Conservation (phyloP, 1,140 invertebrate species). For the Camponotus pennsylvanicus region DNA sequence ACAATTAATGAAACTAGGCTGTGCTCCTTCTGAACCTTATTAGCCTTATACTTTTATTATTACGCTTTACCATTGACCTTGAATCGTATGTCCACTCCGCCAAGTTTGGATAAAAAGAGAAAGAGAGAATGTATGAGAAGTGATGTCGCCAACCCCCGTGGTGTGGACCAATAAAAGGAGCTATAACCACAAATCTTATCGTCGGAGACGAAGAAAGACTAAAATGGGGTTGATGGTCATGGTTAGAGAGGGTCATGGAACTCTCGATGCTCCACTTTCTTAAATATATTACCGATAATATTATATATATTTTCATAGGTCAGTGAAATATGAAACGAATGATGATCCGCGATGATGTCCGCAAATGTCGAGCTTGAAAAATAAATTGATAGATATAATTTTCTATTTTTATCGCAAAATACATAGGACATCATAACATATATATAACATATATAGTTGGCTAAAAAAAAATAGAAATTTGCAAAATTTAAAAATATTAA, state of each 20-base stretch:
- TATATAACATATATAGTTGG: neutral
- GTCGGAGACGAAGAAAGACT: slow-evolving; percentile 61
- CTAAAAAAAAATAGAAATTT: too few relatives aligned
- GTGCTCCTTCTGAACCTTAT: neutral
- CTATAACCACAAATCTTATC: slow-evolving; percentile 77
- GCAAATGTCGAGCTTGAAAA: neutral
- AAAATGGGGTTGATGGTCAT: slow-evolving; percentile 69
- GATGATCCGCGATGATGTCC: too few relatives aligned
- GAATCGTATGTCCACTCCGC: slow-evolving; percentile 4
- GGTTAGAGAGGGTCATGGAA: slow-evolving; percentile 69
- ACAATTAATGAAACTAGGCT: neutral
- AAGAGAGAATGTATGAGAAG: slow-evolving; percentile 52
- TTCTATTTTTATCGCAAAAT: neutral
- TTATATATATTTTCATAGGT: slow-evolving; percentile 45
- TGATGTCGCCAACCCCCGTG: slow-evolving; percentile 65
- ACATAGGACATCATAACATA: neutral
- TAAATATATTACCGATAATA: slow-evolving; percentile 48
- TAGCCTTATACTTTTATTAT: neutral
- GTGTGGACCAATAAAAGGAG: slow-evolving; percentile 72
- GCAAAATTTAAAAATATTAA: neutral
- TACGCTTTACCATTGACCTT: slow-evolving; percentile 30
- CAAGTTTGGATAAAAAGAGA: slow-evolving; percentile 46
- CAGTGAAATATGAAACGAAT: slow-evolving; percentile 50
- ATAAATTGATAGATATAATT: neutral
- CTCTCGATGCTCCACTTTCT: slow-evolving; percentile 67